Percentiles rank a stretch among this genome's conserved stretches.
phyloP scores from a whole-genome alignment of 2,113 vertebrate genomes.

The Stigmatopora argus region DNA sequence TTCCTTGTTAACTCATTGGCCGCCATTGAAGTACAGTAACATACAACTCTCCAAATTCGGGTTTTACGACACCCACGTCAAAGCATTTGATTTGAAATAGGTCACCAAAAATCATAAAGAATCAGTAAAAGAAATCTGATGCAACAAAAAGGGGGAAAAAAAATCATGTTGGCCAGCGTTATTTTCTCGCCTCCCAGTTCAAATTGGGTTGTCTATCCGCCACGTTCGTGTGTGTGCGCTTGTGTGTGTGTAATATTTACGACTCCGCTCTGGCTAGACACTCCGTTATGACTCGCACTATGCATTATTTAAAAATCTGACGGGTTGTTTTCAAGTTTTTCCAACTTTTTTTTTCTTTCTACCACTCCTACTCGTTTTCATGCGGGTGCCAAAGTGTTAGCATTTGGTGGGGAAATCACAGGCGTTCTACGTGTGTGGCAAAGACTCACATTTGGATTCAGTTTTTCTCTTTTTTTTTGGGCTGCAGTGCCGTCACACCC shows the following conservation, averaged over 20 bases:
- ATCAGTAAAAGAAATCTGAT: too few relatives aligned
- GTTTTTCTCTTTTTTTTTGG: constrained; percentile 49
- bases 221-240: constrained; percentile 34
- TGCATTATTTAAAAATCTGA: constrained; percentile 60
- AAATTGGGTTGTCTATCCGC: constrained; percentile 37
- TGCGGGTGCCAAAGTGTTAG: constrained; percentile 49
- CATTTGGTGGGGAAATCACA: constrained; percentile 56
- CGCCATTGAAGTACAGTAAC: too few relatives aligned
- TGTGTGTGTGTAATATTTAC: constrained; percentile 67
- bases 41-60: too few relatives aligned
- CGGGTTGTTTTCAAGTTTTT: constrained; percentile 57
- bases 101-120: too few relatives aligned
- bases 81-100: too few relatives aligned
- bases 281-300: constrained; percentile 37
- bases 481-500: constrained; percentile 41
- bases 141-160: too few relatives aligned
- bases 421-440: constrained; percentile 56
- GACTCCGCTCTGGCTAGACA: constrained; percentile 61
- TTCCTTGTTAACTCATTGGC: too few relatives aligned
- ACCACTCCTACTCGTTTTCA: constrained; percentile 20
- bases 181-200: too few relatives aligned
- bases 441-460: constrained; percentile 46
- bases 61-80: too few relatives aligned
- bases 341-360: constrained; percentile 37
- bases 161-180: too few relatives aligned